Base-by-base conservation (phyloP, 2,797 vertebrate species). In the Pempheris klunzingeri region DNA sequence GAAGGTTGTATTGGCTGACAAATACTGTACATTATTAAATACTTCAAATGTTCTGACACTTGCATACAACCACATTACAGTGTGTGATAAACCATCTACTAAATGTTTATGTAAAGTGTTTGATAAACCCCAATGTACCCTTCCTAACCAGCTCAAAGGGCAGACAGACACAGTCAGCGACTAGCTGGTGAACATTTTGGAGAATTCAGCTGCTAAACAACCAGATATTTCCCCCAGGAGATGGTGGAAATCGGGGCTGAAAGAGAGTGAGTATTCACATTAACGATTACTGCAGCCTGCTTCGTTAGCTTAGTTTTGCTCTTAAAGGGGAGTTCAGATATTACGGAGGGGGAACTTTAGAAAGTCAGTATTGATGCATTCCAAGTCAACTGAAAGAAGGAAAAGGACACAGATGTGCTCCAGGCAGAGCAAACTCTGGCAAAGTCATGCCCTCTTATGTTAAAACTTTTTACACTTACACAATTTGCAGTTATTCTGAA, bases 401-500 rank as follows among this genome's bases (percentile, higher is more conserved):
- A 44, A 53, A 54, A 11, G 5, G 13, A 36, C 47, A 34, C 15
- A 58, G 28, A 44, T 10, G 13, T 20, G 15, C 62, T 34, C 43
- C 26, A 17, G 11, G 15, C 0, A 1, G 39, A 53, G 26, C 15
- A 61, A 59, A 61, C 22, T 28, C 46, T 12, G 4, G 12, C 65
- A 28, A 28, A 57, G 28, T 44, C 26, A 11, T 12, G 11, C 12
- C 49, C 3, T 63, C 9, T 62, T 28, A 5, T n/a, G 59, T 32
- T 38, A 4, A 22, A 49, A 66, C 43, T 49, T 54, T 61, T 47
- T 24, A 34, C 12, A 12, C 41, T 9, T 20, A 50, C 11, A 66
- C n/a, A 50, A 54, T 43, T 14, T 20, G n/a, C 34, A 63, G 34
- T 69, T 41, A 41, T 39, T 38, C 52, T 36, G 43, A 60, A 34